Base-by-base conservation (phyloP, 2,113 vertebrate species). In the Bufo bufo region DNA sequence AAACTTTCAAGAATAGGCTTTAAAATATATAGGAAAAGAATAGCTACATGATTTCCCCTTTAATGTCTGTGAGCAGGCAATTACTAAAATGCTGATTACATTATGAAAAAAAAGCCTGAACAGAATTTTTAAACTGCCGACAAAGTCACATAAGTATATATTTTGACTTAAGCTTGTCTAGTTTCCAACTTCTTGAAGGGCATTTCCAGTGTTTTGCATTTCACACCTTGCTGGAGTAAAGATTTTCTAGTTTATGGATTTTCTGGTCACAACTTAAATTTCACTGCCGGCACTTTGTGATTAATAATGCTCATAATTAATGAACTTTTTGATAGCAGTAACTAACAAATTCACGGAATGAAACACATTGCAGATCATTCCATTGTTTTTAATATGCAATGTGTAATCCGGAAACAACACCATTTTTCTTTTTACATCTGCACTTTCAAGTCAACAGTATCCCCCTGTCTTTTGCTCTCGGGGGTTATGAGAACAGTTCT, bases 211-310 rank as follows among this genome's bases (percentile, higher is more conserved):
- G 66, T 87, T 74, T 82, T 56, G 78, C 78, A 74, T 82, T 81
- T 87, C 77, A 87, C 78, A 87, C 78, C 77, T 81, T 74, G 72
- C 82, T 87, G 77, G 86, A 56, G 50, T 87, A 87, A 82, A 87
- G 86, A 87, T 87, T 82, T 87, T 82, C 65, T 59, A 47, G 17
- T 50, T 20, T 82, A 87, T 74, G 6, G 86, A 87, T 74, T 87
- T 87, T 82, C 75, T 77, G 52, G 19, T 72, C 85, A 52, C 85
- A 80, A 87, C 23, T 66, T 56, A 52, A 86, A 78, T 78, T 86
- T 86, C 49, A 86, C 75, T 78, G 85, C 75, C 23, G 23, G 54
- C 19, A 86, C 59, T 61, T 78, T 75, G 50, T 77, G 49, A 78
- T 66, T 78, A 78, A 86, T 66, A 86, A 65, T 43, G 75, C 77